Evolutionary conservation across 2,888 invertebrate species (phyloP), one percentile per base, ranked within the genome.

Genomic region (Boloria selene): DNA sequence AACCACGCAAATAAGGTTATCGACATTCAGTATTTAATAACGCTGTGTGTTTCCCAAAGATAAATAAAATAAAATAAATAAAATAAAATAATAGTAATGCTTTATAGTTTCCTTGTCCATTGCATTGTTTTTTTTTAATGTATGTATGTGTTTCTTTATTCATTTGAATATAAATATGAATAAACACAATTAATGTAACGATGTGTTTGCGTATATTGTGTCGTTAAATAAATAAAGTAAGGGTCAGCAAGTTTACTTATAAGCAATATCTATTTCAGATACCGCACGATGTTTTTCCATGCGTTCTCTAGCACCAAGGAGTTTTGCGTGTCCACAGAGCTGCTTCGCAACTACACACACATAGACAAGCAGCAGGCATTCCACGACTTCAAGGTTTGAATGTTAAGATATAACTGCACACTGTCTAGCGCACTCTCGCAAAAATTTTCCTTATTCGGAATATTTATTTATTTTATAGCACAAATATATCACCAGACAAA

Each of bases 241-340:
- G 49, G 31, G 31, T 38, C 47, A 49, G 14, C 14, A 6, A 56
- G 18, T 64, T 47, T 38, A 14, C 31, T 59, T 59, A 49, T 18
- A 49, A 38, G 4, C 17, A 59, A 18, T 50, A 47, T 70, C 63
- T 68, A 64, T 88, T 87, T 68, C 80, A 94, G 94, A 64, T 93
- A 90, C 72, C 94, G 95, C 70, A 95, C 95, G 22, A 91, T 96
- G 74, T 97, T 96, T 84, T 97, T 97, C 95, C 97, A 97, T 82
- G 94, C 97, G 0, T 92, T 97, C 84, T 95, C 96, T 44, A 95
- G 96, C 75, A 95, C 95, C 58, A 95, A 95, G 72, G 96, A 97
- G 84, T 97, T 96, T 82, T 94, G 95, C 64, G 97, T 97, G 6
- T 94, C 95, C 13, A 96, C 96, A 14, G 93, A 93, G 72, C 92